Conservation (phyloP, 2,113 vertebrate species). For the Cyprinus carpio region DNA sequence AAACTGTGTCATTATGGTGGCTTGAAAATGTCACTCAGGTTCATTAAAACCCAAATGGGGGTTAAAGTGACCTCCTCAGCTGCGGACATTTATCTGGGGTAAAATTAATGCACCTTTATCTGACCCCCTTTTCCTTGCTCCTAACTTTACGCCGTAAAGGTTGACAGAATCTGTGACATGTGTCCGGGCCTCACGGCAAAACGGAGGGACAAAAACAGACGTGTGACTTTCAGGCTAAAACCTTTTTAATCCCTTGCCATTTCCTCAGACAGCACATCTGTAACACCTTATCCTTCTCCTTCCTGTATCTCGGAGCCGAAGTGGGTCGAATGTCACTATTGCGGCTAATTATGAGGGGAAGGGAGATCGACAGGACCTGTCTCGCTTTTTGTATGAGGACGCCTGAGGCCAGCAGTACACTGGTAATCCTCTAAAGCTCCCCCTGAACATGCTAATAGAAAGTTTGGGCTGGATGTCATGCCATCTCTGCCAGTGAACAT, state of each 20-base stretch:
- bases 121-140: conserved; percentile 53
- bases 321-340: conserved; percentile 15
- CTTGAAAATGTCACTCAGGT: conserved; percentile 31
- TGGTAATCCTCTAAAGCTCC: conserved; percentile 25
- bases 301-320: conserved; percentile 8
- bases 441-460: conserved; percentile 24
- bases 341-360: neutral
- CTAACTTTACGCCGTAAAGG: conserved; percentile 51
- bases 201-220: conserved; percentile 40
- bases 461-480: neutral
- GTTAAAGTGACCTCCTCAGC: conserved; percentile 49
- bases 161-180: conserved; percentile 44
- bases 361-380: neutral
- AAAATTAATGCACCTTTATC: conserved; percentile 67
- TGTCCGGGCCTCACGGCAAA: conserved; percentile 58
- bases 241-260: conserved; percentile 41
- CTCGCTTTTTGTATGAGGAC: neutral
- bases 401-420: neutral
- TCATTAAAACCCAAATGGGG: conserved; percentile 33
- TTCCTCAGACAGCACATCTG: conserved; percentile 31
- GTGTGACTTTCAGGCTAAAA: conserved; percentile 51
- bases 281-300: neutral
- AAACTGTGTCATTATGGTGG: neutral
- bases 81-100: conserved; percentile 54
- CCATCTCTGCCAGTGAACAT: neutral